Evolutionary conservation across 2,113 vertebrate genomes (phyloP).

Genomic region (Felis chaus): DNA sequence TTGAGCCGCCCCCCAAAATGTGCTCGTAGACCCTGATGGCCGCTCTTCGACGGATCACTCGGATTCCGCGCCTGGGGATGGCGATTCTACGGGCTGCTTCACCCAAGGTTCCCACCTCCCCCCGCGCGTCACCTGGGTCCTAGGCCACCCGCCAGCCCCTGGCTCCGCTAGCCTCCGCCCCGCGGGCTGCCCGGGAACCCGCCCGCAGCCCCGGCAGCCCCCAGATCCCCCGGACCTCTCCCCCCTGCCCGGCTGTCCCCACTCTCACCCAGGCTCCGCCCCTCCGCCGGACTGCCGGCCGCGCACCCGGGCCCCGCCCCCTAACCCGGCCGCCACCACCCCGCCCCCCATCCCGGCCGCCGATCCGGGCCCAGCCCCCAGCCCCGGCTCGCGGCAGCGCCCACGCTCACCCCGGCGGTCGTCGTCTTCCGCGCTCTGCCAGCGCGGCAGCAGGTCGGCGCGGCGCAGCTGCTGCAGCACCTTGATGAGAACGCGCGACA

Average conservation of each 20-base stretch:
- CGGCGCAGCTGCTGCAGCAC: background rate
- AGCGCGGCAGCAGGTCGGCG: constrained; percentile 19
- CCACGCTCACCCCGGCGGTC: background rate
- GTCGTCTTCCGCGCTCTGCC: background rate
- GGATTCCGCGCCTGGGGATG: background rate
- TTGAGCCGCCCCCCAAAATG: background rate
- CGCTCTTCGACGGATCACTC: background rate
- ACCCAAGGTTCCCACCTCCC: background rate
- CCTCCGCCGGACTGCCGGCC: background rate
- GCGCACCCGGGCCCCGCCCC: background rate
- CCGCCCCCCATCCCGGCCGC: too few species aligned
- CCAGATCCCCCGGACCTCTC: background rate
- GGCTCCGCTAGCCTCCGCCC: background rate
- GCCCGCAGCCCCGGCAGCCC: background rate
- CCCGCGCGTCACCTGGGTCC: background rate
- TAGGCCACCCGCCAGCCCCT: background rate
- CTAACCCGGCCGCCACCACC: background rate
- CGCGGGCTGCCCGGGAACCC: too few species aligned
- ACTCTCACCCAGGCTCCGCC: background rate
- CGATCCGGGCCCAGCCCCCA: background rate
- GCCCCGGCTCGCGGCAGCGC: background rate
- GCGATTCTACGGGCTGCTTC: background rate
- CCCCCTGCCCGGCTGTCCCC: too few species aligned
- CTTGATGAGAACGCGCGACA: background rate
- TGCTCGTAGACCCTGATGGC: background rate